Evolutionary conservation across 2,888 invertebrate genomes (phyloP), one percentile per base, ranked within the genome.

Genomic region (Salticus scenicus): DNA sequence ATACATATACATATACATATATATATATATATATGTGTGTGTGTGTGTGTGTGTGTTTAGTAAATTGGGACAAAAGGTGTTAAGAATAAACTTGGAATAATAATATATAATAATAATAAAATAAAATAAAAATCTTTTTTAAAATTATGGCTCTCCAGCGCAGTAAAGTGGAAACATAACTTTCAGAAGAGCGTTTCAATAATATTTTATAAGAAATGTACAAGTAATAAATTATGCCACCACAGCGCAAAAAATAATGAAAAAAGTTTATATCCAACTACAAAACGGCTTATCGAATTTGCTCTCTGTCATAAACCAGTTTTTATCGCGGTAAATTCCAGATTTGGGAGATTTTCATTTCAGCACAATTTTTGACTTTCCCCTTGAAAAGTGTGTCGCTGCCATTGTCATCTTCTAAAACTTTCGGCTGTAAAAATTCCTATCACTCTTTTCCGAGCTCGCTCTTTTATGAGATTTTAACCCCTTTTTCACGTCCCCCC

Each of bases 401-500:
- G 17, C 47, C n/a, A 24, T 24, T 24, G 57, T 1, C 24, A 24
- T 57, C 57, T 4, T 57, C 57, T 47, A 24, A 57, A 57, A 57
- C 57, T 57, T 57, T 57, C 33, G 37, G 67, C 33, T 67, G 67
- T 67, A 67, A 67, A 67, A 67, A 57, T 57, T 57, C 57, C 57
- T 57, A 57, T 57, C 57, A 66, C 66, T 70, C 42, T 27, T 70
- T 28, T 70, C 17, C n/a, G 42, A 70, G 70, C 28, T 8, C 28
- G 37, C 42, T 42, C 37, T 42, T 42, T 42, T 70, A 42, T 42
- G 70, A 70, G 42, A 42, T 70, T 70, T 70, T 70, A 70, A 70
- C 41, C 42, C 70, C 28, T 42, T 41, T 42, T 42, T 67, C 5
- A 7, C 24, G 24, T 17, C 28, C 27, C 42, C 37, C 69, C 37